Conservation (phyloP, 2,113 vertebrate species). For the Choloepus hoffmanni region DNA sequence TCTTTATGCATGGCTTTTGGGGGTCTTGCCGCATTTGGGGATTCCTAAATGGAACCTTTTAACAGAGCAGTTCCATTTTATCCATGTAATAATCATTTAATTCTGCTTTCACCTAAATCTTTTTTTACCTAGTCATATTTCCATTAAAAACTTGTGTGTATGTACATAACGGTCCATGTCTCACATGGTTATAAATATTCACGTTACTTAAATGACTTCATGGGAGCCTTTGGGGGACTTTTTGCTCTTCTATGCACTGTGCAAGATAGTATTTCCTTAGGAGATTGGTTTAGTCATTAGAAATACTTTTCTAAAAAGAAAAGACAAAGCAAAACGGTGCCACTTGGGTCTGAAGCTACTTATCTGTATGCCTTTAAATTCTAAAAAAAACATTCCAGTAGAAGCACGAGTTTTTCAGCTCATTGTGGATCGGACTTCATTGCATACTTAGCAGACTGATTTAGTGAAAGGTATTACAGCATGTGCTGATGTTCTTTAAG, state of each 20-base stretch:
- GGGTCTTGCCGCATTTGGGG: constrained; percentile 68
- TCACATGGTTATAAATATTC: constrained; percentile 84
- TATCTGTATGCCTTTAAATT: constrained; percentile 70
- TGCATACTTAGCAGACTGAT: constrained; percentile 76
- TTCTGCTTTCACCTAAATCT: constrained; percentile 77
- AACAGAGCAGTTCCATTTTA: constrained; percentile 78
- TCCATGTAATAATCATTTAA: constrained; percentile 76
- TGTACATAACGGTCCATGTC: constrained; percentile 76
- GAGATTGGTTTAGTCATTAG: constrained; percentile 58
- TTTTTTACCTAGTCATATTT: constrained; percentile 77
- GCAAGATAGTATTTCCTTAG: constrained; percentile 76
- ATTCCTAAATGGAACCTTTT: constrained; percentile 75
- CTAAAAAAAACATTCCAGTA: constrained; percentile 55
- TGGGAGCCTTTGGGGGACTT: constrained; percentile 74
- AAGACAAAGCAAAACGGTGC: constrained; percentile 68
- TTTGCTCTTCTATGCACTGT: constrained; percentile 73
- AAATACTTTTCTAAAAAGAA: constrained; percentile 71
- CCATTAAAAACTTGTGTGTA: constrained; percentile 71
- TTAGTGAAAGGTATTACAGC: constrained; percentile 74
- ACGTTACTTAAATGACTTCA: constrained; percentile 81
- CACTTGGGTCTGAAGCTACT: constrained; percentile 77
- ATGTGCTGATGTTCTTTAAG: constrained; percentile 81
- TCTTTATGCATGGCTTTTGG: constrained; percentile 66
- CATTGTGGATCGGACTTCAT: constrained; percentile 80
- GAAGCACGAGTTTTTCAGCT: constrained; percentile 78